Conservation (phyloP, 2,888 invertebrate species). For the Entomobrya multifasciata region DNA sequence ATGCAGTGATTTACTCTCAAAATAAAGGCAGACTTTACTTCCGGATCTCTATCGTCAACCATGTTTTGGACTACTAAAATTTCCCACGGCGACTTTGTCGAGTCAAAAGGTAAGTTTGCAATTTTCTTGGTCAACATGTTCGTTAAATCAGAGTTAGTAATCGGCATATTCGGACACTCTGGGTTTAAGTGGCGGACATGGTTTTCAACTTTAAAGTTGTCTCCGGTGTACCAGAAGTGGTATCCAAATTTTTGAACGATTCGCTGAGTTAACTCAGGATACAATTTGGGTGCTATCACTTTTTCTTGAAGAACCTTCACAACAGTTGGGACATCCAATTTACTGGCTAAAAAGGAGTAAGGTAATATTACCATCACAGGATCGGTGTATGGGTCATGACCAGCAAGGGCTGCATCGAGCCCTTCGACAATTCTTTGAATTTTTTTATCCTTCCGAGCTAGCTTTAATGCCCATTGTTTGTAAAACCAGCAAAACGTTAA, state of each 20-base stretch:
- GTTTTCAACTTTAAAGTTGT: slow-evolving; percentile 81
- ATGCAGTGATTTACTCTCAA: slow-evolving; percentile 15
- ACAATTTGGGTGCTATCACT: not conserved
- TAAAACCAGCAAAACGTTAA: too few species aligned
- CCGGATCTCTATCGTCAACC: not conserved
- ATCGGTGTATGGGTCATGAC: not conserved
- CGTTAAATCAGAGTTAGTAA: not conserved
- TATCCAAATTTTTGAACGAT: slow-evolving; percentile 82
- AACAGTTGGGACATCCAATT: not conserved
- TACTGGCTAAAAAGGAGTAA: not conserved
- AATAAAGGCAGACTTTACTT: not conserved
- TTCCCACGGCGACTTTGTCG: slow-evolving; percentile 3
- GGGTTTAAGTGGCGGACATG: slow-evolving; percentile 82
- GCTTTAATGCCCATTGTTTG: too few species aligned
- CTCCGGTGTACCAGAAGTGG: slow-evolving; percentile 83
- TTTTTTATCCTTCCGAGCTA: too few species aligned
- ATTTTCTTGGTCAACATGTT: not conserved
- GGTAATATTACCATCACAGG: not conserved
- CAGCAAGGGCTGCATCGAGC: not conserved
- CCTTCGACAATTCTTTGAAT: not conserved
- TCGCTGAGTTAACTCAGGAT: not conserved
- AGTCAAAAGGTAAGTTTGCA: not conserved
- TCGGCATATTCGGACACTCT: slow-evolving; percentile 62
- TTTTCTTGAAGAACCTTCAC: not conserved
- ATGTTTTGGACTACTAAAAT: slow-evolving; percentile 5